A percentile compares a stretch with the other conserved stretches of the same genome.
Conservation (phyloP, 2,113 vertebrate genomes). For the Delphinapterus leucas region DNA sequence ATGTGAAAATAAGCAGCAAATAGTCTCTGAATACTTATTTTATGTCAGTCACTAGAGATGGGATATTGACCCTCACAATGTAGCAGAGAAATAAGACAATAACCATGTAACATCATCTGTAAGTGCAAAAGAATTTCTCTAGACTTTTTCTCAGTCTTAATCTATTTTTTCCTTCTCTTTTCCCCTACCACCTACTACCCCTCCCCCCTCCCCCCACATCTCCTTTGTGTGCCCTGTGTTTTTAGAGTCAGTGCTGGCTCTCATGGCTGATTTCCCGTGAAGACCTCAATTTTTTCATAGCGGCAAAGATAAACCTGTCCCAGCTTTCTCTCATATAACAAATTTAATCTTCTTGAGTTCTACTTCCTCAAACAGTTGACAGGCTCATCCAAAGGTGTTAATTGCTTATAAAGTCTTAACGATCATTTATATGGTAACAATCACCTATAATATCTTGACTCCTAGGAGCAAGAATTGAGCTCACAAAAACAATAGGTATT, state of each 20-base stretch:
- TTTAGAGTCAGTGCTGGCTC: background rate
- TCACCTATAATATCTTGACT: background rate
- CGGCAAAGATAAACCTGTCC: background rate
- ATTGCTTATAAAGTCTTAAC: background rate
- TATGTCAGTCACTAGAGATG: background rate
- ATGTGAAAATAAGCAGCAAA: background rate
- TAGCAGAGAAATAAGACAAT: background rate
- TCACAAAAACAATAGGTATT: background rate
- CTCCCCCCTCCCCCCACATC: background rate
- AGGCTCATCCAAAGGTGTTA: background rate
- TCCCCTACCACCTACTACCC: rapidly evolving
- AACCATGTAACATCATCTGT: background rate
- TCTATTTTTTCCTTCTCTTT: background rate
- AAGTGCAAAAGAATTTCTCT: background rate
- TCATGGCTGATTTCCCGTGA: background rate
- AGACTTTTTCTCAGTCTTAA: background rate
- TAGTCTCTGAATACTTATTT: background rate
- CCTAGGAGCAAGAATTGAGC: background rate
- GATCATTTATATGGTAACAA: background rate
- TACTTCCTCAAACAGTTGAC: background rate
- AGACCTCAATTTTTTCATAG: background rate
- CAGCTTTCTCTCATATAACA: background rate
- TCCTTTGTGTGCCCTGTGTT: background rate
- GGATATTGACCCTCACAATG: background rate
- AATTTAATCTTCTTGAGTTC: background rate